These are phyloP conservation scores for Arion vulgaris DNA, from an alignment of 1,140 invertebrate genomes.

Conservation along the genomic window DNA sequence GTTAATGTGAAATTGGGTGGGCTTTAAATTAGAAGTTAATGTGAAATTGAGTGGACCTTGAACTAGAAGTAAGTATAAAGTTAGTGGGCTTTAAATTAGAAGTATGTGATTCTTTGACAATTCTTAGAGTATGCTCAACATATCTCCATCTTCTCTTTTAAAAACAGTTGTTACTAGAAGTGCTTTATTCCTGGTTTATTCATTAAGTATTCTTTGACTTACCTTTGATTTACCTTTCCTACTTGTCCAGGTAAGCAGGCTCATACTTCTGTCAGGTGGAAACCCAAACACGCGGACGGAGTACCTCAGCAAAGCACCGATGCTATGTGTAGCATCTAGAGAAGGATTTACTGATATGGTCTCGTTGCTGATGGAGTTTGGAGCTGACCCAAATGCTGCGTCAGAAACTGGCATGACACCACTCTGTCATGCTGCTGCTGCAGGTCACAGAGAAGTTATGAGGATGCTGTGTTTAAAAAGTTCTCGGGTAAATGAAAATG, in stretches of 20 bases:
- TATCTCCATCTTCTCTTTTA: too few relatives aligned
- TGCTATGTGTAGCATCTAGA: constrained; percentile 89
- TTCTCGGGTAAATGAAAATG: constrained; percentile 78
- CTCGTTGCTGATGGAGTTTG: constrained; percentile 66
- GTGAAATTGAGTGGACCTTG: too few relatives aligned
- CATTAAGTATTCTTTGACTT: too few relatives aligned
- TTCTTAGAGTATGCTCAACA: too few relatives aligned
- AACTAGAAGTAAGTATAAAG: too few relatives aligned
- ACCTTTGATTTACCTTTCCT: background rate
- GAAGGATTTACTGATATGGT: constrained; percentile 82
- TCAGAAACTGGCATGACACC: constrained; percentile 68
- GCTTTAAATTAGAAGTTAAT: too few relatives aligned
- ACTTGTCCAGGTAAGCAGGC: constrained; percentile 87
- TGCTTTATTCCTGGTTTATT: too few relatives aligned
- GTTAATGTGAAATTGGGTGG: too few relatives aligned
- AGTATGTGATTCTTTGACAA: too few relatives aligned
- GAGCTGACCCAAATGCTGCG: constrained; percentile 61
- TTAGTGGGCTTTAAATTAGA: too few relatives aligned
- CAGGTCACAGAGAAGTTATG: constrained; percentile 90
- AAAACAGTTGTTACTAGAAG: too few relatives aligned
- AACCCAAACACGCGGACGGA: constrained; percentile 84
- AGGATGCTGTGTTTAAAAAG: constrained; percentile 81
- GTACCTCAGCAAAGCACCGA: constrained; percentile 86
- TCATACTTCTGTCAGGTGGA: constrained; percentile 91
- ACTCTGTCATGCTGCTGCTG: constrained; percentile 70